These are phyloP conservation scores for Pempheris klunzingeri DNA, from an alignment of 2,797 vertebrate genomes.

Conservation along the genomic window DNA sequence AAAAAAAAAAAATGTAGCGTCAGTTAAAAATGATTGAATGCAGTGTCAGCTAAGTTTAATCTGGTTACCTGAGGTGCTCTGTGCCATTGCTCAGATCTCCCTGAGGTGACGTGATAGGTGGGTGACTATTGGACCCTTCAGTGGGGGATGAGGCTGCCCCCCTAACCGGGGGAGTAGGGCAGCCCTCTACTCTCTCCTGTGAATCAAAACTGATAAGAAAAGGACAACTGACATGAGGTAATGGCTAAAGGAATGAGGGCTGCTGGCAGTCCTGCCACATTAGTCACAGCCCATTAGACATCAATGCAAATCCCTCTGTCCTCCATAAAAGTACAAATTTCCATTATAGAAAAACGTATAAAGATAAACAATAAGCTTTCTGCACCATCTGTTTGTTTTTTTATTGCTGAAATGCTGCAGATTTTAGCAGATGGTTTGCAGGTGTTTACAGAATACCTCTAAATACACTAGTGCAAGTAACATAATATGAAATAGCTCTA, in stretches of 20 bases:
- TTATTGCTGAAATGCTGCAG: conserved; percentile 13
- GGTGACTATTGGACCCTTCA: conserved; percentile 89
- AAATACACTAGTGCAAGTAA: conserved; percentile 25
- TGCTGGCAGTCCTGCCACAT: conserved; percentile 37
- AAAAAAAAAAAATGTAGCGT: neutral
- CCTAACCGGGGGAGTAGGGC: conserved; percentile 90
- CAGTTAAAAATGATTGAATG: neutral
- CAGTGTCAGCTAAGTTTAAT: neutral
- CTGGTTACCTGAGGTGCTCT: conserved; percentile 86
- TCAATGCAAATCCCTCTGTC: conserved; percentile 36
- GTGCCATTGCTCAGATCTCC: conserved; percentile 87
- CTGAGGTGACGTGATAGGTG: conserved; percentile 87
- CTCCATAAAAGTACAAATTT: conserved; percentile 42
- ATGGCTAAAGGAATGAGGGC: conserved; percentile 42
- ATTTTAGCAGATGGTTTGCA: conserved; percentile 28
- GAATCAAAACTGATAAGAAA: conserved; percentile 88
- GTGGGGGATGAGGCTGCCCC: conserved; percentile 90
- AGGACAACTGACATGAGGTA: conserved; percentile 37
- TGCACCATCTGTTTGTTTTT: conserved; percentile 33
- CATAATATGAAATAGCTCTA: neutral
- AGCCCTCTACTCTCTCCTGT: conserved; percentile 75
- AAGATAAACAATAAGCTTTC: conserved; percentile 33
- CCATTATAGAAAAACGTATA: conserved; percentile 39
- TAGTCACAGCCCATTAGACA: conserved; percentile 54
- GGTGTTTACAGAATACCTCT: conserved; percentile 30